These are phyloP conservation scores for Oryzaephilus surinamensis DNA, from an alignment of 1,140 invertebrate genomes.

Conservation along the genomic window DNA sequence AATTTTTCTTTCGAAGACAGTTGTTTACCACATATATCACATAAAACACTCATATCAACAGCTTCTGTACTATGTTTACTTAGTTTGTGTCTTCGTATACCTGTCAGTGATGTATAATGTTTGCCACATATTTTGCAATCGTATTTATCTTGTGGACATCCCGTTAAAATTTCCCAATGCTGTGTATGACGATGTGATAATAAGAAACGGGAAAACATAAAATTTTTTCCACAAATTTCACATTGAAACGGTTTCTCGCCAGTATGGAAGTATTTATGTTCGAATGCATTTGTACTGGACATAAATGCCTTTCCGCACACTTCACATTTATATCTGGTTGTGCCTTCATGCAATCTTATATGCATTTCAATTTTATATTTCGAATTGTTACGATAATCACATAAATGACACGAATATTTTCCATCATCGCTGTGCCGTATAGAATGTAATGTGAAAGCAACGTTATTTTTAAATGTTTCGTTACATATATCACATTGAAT, in stretches of 20 bases:
- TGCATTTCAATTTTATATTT: slow-evolving; percentile 46
- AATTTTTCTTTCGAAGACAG: slow-evolving; percentile 55
- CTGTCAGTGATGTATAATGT: too few species aligned
- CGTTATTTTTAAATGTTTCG: slow-evolving; percentile 46
- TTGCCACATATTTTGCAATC: too few species aligned
- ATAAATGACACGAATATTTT: slow-evolving; percentile 41
- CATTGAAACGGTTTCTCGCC: slow-evolving; percentile 31
- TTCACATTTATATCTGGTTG: slow-evolving; percentile 42
- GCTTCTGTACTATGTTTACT: too few species aligned
- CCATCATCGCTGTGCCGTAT: slow-evolving; percentile 44
- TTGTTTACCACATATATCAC: slow-evolving; percentile 65
- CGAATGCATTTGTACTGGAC: slow-evolving; percentile 34
- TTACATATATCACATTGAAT: slow-evolving; percentile 43
- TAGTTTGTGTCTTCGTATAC: too few species aligned
- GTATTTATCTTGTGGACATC: too few species aligned
- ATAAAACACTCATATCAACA: too few species aligned
- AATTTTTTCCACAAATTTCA: slow-evolving; percentile 22
- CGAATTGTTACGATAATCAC: slow-evolving; percentile 41
- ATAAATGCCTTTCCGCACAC: slow-evolving; percentile 43
- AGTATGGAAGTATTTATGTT: slow-evolving; percentile 37
- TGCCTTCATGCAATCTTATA: slow-evolving; percentile 44
- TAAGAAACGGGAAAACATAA: too few species aligned
- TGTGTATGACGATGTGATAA: too few species aligned
- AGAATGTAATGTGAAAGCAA: slow-evolving; percentile 48
- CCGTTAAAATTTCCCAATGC: too few species aligned